Evolutionary conservation across 2,797 vertebrate genomes (phyloP).

Genomic region (Nothura maculosa): DNA sequence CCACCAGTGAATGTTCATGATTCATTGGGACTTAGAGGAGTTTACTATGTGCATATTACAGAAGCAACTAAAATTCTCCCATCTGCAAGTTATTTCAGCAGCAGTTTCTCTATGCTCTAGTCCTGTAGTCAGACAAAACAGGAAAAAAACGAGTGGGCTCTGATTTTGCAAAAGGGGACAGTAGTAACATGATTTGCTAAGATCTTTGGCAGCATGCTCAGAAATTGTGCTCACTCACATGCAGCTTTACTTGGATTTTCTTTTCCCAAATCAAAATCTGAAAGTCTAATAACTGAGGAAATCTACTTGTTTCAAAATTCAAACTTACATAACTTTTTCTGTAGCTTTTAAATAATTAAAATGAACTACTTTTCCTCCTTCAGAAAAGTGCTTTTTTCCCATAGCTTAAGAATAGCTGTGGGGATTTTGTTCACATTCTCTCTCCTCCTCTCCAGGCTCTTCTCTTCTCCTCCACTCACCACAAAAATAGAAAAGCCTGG

Average conservation of each 20-base stretch:
- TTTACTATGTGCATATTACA: background rate
- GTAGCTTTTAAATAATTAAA: background rate
- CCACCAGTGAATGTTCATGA: background rate
- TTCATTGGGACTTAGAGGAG: background rate
- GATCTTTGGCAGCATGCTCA: background rate
- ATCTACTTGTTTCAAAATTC: background rate
- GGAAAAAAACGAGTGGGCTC: background rate
- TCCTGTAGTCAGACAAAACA: background rate
- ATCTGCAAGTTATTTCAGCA: background rate
- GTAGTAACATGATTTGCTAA: background rate
- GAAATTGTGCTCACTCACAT: background rate
- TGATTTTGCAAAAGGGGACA: background rate
- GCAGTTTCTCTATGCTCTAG: background rate
- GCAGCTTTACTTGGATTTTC: background rate
- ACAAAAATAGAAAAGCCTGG: conserved; percentile 11
- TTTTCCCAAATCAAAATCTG: background rate
- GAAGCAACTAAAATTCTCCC: conserved; percentile 13
- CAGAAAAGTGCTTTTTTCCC: background rate
- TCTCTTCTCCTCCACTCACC: conserved; percentile 11
- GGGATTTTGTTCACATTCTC: conserved; percentile 7
- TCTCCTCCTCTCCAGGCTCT: background rate
- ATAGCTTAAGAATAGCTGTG: background rate
- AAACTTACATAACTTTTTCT: background rate
- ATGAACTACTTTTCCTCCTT: background rate
- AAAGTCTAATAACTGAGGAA: background rate